Evolutionary conservation across 2,113 vertebrate genomes (phyloP).

Genomic region (Mormyrus iriodes): DNA sequence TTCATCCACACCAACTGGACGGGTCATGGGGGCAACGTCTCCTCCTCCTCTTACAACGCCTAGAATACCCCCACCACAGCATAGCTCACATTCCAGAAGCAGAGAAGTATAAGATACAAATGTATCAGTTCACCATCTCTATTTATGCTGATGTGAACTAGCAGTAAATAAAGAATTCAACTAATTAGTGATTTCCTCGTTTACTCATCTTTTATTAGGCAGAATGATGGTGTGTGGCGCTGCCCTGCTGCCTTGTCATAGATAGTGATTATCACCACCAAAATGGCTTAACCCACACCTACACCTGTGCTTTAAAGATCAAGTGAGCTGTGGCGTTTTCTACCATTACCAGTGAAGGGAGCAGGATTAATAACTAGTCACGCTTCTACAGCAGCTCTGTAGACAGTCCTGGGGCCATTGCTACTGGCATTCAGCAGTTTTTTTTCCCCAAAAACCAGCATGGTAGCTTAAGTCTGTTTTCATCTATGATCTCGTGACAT

Average conservation of each 20-base stretch:
- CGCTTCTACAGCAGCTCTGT: background rate
- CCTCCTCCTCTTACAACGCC: conserved; percentile 87
- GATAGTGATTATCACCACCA: background rate
- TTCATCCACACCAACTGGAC: conserved; percentile 97
- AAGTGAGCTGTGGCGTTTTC: background rate
- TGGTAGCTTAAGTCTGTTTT: background rate
- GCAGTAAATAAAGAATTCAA: conserved; percentile 66
- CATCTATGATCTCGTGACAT: background rate
- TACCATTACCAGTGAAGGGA: background rate
- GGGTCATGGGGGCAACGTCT: conserved; percentile 81
- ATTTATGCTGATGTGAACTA: conserved; percentile 45
- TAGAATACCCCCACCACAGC: conserved; percentile 41
- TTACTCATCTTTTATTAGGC: conserved; percentile 31
- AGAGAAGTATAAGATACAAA: conserved; percentile 8
- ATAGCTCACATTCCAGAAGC: conserved; percentile 41
- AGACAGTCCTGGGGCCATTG: too few species aligned
- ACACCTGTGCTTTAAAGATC: background rate
- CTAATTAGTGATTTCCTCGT: conserved; percentile 56
- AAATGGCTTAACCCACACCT: background rate
- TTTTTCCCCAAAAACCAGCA: background rate
- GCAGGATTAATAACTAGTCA: background rate
- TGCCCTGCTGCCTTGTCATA: background rate
- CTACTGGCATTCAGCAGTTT: background rate
- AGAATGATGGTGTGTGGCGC: background rate
- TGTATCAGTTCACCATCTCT: background rate